A percentile compares a stretch with the other conserved stretches of the same genome.
Conservation (phyloP, 2,797 vertebrate genomes). For the Sciurus vulgaris region DNA sequence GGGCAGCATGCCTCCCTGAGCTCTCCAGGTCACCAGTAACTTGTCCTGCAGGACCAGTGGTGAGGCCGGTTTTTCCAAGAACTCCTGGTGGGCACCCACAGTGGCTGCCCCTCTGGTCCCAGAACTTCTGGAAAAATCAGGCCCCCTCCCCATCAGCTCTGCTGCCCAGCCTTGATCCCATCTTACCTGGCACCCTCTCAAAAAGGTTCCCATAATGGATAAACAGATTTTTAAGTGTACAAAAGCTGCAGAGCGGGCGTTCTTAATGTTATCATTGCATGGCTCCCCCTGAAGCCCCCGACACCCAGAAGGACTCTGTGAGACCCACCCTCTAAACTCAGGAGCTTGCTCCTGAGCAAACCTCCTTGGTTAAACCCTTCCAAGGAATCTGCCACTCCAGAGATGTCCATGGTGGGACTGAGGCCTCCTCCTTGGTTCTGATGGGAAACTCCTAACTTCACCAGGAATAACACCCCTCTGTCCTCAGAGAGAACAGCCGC, state of each 20-base stretch:
- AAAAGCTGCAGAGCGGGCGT: not conserved
- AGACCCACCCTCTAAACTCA: not conserved
- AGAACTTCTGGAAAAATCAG: not conserved
- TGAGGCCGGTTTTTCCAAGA: not conserved
- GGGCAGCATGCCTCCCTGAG: not conserved
- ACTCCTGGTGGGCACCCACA: not conserved
- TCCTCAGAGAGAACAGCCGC: not conserved
- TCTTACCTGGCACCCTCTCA: not conserved
- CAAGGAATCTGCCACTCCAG: not conserved
- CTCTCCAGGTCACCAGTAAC: not conserved
- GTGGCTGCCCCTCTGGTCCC: no score
- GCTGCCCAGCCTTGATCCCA: accelerated
- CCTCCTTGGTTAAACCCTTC: not conserved
- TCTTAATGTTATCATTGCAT: not conserved
- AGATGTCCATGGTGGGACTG: no score
- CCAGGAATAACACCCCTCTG: not conserved
- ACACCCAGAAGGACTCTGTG: not conserved
- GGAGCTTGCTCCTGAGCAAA: not conserved
- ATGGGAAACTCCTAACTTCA: not conserved
- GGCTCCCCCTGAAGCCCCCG: accelerated
- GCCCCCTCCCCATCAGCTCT: not conserved
- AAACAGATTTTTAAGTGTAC: not conserved
- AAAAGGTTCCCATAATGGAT: accelerated
- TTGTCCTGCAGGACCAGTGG: not conserved
- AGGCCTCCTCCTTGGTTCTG: not conserved